Percentiles rank a stretch among this genome's conserved stretches.
These are phyloP conservation scores for Ochotona princeps DNA, from an alignment of 2,113 vertebrate species.

Conservation along the genomic window DNA sequence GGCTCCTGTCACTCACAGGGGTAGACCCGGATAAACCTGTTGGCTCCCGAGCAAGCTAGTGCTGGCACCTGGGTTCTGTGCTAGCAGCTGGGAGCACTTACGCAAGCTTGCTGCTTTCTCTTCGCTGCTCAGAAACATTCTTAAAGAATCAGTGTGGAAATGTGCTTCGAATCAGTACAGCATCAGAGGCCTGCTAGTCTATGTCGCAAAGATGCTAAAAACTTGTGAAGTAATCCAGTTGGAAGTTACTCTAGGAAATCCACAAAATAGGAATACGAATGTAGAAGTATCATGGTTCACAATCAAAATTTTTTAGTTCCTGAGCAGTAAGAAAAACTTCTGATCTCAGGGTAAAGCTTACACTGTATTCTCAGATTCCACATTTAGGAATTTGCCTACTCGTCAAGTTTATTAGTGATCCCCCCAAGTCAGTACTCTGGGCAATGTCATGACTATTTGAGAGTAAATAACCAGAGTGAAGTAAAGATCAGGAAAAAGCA, in stretches of 20 bases:
- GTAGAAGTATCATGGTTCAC: neutral
- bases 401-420: neutral
- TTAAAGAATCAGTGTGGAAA: no score
- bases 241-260: neutral
- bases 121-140: no score
- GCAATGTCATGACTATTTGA: neutral
- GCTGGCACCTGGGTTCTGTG: no score
- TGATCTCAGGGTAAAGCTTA: neutral
- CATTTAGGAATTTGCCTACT: neutral
- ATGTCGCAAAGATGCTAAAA: neutral
- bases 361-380: neutral
- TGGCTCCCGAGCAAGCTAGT: no score
- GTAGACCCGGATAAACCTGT: no score
- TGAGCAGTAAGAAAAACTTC: slow-evolving; percentile 1
- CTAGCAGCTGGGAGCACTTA: no score
- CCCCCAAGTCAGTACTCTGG: neutral
- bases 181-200: neutral
- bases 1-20: no score
- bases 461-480: neutral
- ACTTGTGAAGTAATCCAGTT: neutral
- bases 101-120: no score
- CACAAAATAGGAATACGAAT: neutral
- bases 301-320: neutral
- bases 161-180: no score
- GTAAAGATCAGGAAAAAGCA: neutral